A percentile compares a stretch with the other conserved stretches of the same genome.
phyloP scores from a whole-genome alignment of 2,888 invertebrate genomes.

The Spilarctia lutea region DNA sequence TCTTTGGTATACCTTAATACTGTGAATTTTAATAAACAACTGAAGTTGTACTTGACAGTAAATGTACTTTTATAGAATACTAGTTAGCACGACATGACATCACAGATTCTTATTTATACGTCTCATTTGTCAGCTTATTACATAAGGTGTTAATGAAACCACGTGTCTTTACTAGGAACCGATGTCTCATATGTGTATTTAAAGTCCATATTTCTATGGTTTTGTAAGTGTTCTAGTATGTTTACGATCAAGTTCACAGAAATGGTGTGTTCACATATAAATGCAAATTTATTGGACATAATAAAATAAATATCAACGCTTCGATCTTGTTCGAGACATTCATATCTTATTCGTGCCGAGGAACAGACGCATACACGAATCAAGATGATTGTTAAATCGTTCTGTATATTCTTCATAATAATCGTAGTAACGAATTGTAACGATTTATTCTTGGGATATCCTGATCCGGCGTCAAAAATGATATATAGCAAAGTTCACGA shows the following conservation, averaged over 20 bases:
- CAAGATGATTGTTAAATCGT: conserved; percentile 26
- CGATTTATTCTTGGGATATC: conserved; percentile 63
- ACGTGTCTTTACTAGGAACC: conserved; percentile 26
- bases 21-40: conserved; percentile 17
- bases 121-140: conserved; percentile 29
- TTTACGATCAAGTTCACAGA: conserved; percentile 29
- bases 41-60: conserved; percentile 21
- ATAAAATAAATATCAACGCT: conserved; percentile 13
- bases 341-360: conserved; percentile 4
- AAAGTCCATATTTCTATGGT: conserved; percentile 15
- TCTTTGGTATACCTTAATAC: conserved; percentile 17
- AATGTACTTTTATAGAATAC: conserved; percentile 29
- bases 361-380: conserved; percentile 21
- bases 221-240: conserved; percentile 14
- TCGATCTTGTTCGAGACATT: conserved; percentile 23
- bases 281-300: conserved; percentile 9
- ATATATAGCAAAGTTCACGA: conserved; percentile 76
- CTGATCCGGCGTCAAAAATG: conserved; percentile 67
- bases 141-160: conserved; percentile 26
- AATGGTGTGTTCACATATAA: conserved; percentile 16
- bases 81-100: conserved; percentile 34
- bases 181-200: neutral
- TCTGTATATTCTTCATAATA: conserved; percentile 19
- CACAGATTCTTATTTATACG: conserved; percentile 25
- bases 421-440: conserved; percentile 29